Base-by-base conservation (phyloP, 2,113 vertebrate genomes). In the Anoplopoma fimbria region DNA sequence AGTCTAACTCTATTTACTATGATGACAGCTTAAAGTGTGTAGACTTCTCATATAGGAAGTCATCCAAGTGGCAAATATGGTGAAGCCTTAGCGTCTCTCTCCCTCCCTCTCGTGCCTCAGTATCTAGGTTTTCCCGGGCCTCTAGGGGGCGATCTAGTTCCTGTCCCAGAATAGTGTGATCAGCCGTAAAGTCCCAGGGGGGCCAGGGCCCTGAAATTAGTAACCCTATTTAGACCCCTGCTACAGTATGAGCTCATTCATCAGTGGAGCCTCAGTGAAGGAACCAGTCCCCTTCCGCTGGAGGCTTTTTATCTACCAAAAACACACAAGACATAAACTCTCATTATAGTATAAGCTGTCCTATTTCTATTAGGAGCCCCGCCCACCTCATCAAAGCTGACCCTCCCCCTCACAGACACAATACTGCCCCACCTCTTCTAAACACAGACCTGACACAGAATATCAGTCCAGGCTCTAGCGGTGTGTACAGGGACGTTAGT, bases 101-200 rank as follows among this genome's bases (percentile, higher is more conserved):
- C 47, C 31, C 63, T 49, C n/a, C 61, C 53, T 75, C 69, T 64
- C 21, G 14, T 27, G 67, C 38, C 53, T 64, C 76, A 14, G 27
- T 88, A 91, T 87, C 75, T 90, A 87, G 86, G 84, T 92, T 90
- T 89, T 53, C 65, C 69, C 40, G 10, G 61, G 75, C 88, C 90
- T 91, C 86, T 86, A 91, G 89, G 85, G 91, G 87, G 89, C 78
- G 85, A 86, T 87, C 81, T 81, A 75, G 71, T 88, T 86, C 77
- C 70, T 45, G 27, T 89, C 83, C 69, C 73, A 88, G 81, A 88
- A 91, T 84, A 86, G 71, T 47, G 36, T 65, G 77, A 89, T 90
- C 64, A 82, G 69, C 65, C 75, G 13, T 71, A 33, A 77, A 88
- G 77, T 88, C 88, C 91, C 81, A 17, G 14, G 29, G 29, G 29